Evolutionary conservation across 2,113 vertebrate genomes (phyloP), one percentile per base, ranked within the genome.

Genomic region (Labeo catla): DNA sequence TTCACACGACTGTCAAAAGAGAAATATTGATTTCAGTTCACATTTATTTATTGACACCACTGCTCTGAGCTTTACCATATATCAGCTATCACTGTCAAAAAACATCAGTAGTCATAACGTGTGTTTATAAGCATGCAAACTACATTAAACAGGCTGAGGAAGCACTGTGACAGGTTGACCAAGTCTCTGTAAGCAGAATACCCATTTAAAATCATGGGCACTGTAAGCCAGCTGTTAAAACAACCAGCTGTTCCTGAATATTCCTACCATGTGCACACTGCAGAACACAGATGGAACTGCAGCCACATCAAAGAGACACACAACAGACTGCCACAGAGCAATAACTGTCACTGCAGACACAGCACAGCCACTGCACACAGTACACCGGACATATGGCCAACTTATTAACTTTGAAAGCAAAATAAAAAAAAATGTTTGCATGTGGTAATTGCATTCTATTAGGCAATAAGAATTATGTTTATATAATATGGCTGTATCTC

Each of bases 231-330:
- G n/a, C 45, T 76, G 72, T 74, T 23, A 11, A 74, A 74, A 49
- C 8, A 78, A n/a, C 76, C 23, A 49, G 21, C 39, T 81, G 79
- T 49, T 66, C 43, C 79, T 81, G 12, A 47, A 63, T 80, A 47
- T 63, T 28, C 54, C 19, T 45, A 23, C 36, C 39, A 63, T 80
- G 57, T 65, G 59, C 59, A 49, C 59, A 16, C 78, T 65, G 78
- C 59, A 81, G 21, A 63, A 47, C 57, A 59, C 15, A 57, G 50
- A 78, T 34, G 54, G 52, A 61, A 1, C 52, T 61, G 36, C 77
- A 79, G 34, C 9, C n/a, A 34, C 59, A 81, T 81, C 57, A 81
- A 65, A 81, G 13, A 65, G 7, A 81, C 8, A 1, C 21, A 65
- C 50, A 39, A 21, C 54, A 81, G 39, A 81, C 43, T 16, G 19